Base-by-base conservation (phyloP, 2,797 vertebrate genomes). In the Scomberomorus guttatus region DNA sequence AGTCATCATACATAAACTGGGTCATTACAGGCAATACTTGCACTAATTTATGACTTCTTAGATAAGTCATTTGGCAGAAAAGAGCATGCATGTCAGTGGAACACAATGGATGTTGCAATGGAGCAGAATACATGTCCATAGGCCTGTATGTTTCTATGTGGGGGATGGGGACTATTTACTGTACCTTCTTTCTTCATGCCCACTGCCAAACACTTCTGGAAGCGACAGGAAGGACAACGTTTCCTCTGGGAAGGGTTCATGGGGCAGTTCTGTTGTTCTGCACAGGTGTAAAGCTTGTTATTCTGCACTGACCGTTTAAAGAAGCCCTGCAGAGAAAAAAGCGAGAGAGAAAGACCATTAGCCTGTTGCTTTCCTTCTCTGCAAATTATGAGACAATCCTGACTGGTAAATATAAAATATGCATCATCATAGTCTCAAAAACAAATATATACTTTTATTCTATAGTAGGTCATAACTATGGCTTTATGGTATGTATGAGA, bases 231-330 rank as follows among this genome's bases (percentile, higher is more conserved):
- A 5, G 96, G 95, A 60, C 96, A 96, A 4, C 95, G 94, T 81
- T 96, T 96, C 79, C 96, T 94, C 86, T 96, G 96, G 6, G 93
- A 93, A 20, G 75, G 91, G 87, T 96, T 94, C 90, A 96, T 93
- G 50, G 94, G 95, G 83, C 96, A 96, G 80, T 72, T 94, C 85
- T 96, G 95, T 48, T 89, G 90, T 77, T 96, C 95, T 54, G 94
- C 60, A 78, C 96, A 96, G 71, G 87, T 95, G 87, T 96, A 96
- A 60, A 78, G 86, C 78, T 96, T 96, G 92, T 95, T 94, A 72
- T 96, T 96, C 87, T 96, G 96, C 55, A 96, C 95, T 0, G 96
- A 95, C 50, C 96, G 96, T 85, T 96, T 96, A 61, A 96, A 96
- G 87, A 96, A 96, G 66, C 95, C 95, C 94, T 95, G 78, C 27